phyloP scores from a whole-genome alignment of 1,140 invertebrate species.

The Drosophila tristis region DNA sequence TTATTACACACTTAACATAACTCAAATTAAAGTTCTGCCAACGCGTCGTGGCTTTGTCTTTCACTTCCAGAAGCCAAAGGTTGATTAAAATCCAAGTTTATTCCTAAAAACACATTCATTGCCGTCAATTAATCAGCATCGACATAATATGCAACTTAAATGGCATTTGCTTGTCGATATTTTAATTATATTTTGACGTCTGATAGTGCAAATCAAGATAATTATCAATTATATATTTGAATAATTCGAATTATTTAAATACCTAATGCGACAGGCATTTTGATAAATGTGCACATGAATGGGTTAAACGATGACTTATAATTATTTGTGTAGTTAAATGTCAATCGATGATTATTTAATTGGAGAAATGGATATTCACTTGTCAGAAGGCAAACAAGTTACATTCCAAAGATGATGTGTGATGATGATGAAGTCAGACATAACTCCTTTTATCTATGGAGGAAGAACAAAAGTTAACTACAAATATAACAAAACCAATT shows the following conservation, averaged over 20 bases:
- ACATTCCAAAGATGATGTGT: too few relatives aligned
- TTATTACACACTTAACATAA: conserved; percentile 63
- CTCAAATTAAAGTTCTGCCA: conserved; percentile 39
- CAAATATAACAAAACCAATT: not conserved
- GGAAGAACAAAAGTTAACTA: not conserved
- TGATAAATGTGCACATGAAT: conserved; percentile 39
- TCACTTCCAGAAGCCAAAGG: conserved; percentile 19
- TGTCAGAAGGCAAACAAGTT: too few relatives aligned
- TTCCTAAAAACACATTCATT: conserved; percentile 2
- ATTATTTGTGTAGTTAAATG: conserved; percentile 19
- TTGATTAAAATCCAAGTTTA: conserved; percentile 35
- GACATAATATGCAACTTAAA: conserved; percentile 54
- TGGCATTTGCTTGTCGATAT: conserved; percentile 67
- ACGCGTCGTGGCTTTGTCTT: conserved; percentile 22
- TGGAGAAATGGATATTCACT: too few relatives aligned
- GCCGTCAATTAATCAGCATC: conserved; percentile 35
- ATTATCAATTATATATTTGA: conserved; percentile 26
- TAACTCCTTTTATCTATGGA: too few relatives aligned
- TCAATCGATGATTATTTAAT: too few relatives aligned
- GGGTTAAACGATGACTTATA: not conserved
- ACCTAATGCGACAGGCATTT: conserved; percentile 41
- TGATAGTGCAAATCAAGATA: conserved; percentile 44
- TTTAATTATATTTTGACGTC: conserved; percentile 40
- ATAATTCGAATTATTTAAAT: conserved; percentile 44
- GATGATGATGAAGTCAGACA: too few relatives aligned